phyloP scores from a whole-genome alignment of 2,113 vertebrate genomes.

The Deroptyus accipitrinus region DNA sequence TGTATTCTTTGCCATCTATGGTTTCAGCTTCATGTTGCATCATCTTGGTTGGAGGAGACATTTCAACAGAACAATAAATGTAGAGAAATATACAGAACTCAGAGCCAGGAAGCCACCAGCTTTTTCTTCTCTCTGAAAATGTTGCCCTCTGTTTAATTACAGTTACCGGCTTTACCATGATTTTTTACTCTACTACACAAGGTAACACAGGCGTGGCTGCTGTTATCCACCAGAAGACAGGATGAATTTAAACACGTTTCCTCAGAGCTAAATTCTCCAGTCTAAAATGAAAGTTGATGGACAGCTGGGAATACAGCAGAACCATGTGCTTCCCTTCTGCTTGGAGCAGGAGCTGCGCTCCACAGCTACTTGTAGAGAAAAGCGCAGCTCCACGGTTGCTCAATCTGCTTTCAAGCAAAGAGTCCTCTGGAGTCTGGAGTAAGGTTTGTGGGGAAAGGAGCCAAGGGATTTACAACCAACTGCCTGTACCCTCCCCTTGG shows the following conservation, averaged over 20 bases:
- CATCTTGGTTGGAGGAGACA: conserved; percentile 12
- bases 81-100: conserved; percentile 53
- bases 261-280: conserved; percentile 20
- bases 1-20: conserved; percentile 7
- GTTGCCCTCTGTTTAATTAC: neutral
- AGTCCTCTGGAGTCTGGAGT: neutral
- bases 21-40: conserved; percentile 53
- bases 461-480: conserved; percentile 44
- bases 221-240: conserved; percentile 1
- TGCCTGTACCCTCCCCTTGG: neutral
- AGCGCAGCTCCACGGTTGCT: neutral
- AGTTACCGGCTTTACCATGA: conserved; percentile 23
- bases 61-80: conserved; percentile 26
- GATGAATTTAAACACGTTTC: conserved; percentile 45
- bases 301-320: conserved; percentile 21
- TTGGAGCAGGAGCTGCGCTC: neutral
- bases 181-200: conserved; percentile 48
- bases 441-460: neutral
- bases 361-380: neutral
- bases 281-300: conserved; percentile 5
- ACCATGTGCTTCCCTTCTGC: conserved; percentile 45
- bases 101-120: neutral
- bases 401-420: neutral
- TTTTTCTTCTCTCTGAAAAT: neutral
- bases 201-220: neutral